Evolutionary conservation across 2,797 vertebrate genomes (phyloP).

Genomic region (Gadopsis bispinosus): DNA sequence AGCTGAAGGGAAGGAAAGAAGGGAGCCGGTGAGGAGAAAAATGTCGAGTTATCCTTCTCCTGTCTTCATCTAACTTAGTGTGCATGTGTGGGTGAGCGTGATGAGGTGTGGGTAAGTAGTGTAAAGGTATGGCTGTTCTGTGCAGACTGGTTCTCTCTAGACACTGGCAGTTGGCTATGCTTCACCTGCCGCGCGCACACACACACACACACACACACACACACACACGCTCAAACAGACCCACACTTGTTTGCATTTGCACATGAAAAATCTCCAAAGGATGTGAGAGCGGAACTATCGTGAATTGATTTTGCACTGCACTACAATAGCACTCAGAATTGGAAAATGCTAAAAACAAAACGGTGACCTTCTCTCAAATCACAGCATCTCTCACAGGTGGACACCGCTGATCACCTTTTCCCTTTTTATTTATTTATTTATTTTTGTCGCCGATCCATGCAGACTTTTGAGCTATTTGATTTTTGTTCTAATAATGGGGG

Average conservation of each 20-base stretch:
- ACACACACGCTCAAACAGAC: slow-evolving; percentile 1
- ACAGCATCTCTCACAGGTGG: background rate
- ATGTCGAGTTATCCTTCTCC: slow-evolving; percentile 1
- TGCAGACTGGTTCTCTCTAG: slow-evolving; percentile 59
- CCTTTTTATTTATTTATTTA: background rate
- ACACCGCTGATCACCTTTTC: background rate
- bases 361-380: background rate
- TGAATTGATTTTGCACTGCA: slow-evolving; percentile 3
- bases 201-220: background rate
- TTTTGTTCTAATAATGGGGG: background rate
- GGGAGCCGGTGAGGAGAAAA: slow-evolving; percentile 9
- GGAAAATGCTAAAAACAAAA: background rate
- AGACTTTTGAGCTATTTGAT: background rate
- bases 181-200: slow-evolving; percentile 26
- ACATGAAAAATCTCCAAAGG: background rate
- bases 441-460: background rate
- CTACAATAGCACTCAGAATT: background rate
- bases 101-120: slow-evolving; percentile 59
- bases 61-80: slow-evolving; percentile 37
- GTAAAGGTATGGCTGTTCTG: slow-evolving; percentile 67
- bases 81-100: slow-evolving; percentile 51
- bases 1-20: slow-evolving; percentile 2
- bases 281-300: background rate
- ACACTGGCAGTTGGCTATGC: slow-evolving; percentile 38
- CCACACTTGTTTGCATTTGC: background rate